phyloP scores from a whole-genome alignment of 2,797 vertebrate genomes.

The Scolopax bukidnonensis region DNA sequence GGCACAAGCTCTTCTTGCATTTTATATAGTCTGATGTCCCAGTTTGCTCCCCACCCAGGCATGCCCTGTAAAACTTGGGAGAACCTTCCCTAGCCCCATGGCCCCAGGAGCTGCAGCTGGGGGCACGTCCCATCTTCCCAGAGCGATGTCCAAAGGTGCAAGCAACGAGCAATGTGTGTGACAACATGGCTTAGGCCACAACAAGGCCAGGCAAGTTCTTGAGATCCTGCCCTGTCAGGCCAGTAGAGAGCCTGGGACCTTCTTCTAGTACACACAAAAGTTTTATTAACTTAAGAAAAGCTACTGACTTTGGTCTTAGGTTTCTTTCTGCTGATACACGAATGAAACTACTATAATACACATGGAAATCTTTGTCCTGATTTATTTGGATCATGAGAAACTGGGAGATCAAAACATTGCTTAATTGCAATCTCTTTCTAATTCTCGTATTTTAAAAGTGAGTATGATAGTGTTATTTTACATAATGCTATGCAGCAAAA shows the following conservation, averaged over 20 bases:
- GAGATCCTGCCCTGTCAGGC: not conserved
- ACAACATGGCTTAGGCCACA: not conserved
- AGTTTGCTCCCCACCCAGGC: not conserved
- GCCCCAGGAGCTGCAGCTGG: not conserved
- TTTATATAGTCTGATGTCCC: not conserved
- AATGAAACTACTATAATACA: not conserved
- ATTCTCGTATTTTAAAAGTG: not conserved
- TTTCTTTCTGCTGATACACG: not conserved
- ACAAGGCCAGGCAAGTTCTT: not conserved
- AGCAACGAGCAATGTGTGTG: not conserved
- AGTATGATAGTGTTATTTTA: slow-evolving; percentile 11
- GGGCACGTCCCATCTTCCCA: not conserved
- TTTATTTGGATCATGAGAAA: not conserved
- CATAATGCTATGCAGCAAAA: not conserved
- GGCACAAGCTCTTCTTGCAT: not conserved
- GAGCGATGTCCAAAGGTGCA: not conserved
- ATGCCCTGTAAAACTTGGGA: not conserved
- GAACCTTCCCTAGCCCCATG: not conserved
- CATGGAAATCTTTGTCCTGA: not conserved
- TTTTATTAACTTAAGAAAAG: not conserved
- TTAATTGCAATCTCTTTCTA: slow-evolving; percentile 17
- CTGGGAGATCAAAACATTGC: not conserved
- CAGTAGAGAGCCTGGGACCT: not conserved
- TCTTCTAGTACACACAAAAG: not conserved
- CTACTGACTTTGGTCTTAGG: not conserved